Conservation (phyloP, 2,797 vertebrate species). For the Platalea minor region DNA sequence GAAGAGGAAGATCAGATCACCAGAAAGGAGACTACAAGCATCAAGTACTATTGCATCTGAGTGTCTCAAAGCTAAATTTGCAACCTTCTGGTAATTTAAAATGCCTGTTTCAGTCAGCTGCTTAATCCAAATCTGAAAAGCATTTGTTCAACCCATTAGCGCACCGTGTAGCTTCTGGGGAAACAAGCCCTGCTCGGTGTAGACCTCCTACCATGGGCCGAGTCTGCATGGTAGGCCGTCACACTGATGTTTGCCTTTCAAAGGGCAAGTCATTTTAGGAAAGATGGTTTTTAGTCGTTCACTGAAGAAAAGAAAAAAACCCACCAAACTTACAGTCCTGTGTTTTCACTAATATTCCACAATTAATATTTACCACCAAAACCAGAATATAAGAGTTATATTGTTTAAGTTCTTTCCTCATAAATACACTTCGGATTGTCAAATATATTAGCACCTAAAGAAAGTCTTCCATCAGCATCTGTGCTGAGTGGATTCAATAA, state of each 20-base stretch:
- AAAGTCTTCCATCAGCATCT: slow-evolving; percentile 36
- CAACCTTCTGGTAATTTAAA: not conserved
- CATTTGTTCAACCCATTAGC: not conserved
- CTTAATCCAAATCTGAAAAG: not conserved
- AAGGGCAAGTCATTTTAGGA: not conserved
- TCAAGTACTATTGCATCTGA: not conserved
- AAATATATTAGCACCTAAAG: not conserved
- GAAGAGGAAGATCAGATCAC: not conserved
- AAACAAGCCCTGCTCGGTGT: not conserved
- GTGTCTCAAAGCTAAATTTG: not conserved
- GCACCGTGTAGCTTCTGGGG: not conserved
- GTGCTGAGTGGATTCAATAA: slow-evolving; percentile 37
- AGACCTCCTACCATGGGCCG: not conserved
- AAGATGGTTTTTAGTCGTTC: not conserved
- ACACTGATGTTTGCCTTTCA: not conserved
- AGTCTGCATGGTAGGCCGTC: accelerated
- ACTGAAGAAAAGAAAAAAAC: not conserved
- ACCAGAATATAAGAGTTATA: not conserved
- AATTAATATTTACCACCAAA: not conserved
- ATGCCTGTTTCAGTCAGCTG: not conserved
- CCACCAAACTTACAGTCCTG: not conserved
- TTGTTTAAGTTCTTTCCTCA: not conserved
- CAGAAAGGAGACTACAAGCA: not conserved
- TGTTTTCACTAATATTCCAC: not conserved
- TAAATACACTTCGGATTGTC: not conserved